Conservation (phyloP, 2,888 invertebrate genomes). For the Arge pagana region DNA sequence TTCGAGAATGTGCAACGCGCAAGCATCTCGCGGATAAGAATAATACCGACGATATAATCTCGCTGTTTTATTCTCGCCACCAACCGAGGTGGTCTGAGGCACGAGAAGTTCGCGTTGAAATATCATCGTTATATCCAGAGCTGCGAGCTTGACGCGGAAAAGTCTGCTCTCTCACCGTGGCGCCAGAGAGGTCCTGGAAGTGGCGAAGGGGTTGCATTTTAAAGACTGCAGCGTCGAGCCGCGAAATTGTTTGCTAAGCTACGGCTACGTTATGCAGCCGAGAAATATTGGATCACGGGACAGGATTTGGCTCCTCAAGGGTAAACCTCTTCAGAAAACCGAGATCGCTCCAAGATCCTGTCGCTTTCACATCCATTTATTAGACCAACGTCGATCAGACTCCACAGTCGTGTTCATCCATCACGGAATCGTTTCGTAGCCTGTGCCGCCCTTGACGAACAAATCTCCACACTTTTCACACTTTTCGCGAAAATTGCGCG, state of each 20-base stretch:
- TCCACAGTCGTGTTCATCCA: conserved; percentile 24
- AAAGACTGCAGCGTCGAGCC: conserved; percentile 40
- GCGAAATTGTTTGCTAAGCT: conserved; percentile 48
- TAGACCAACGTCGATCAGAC: conserved; percentile 34
- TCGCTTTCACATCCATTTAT: no score
- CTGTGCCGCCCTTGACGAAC: conserved; percentile 12
- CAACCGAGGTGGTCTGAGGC: no score
- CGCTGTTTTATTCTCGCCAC: conserved; percentile 42
- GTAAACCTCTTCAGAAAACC: no score
- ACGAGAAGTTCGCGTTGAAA: no score
- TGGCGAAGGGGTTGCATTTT: conserved; percentile 7
- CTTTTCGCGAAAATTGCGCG: no score
- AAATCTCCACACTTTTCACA: conserved; percentile 9
- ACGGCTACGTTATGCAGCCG: conserved; percentile 28
- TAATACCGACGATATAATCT: conserved; percentile 44
- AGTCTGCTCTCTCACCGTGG: no score
- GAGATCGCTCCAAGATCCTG: no score
- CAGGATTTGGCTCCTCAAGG: no score
- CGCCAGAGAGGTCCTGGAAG: not conserved
- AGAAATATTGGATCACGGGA: conserved; percentile 20
- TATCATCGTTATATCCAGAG: no score
- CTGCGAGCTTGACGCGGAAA: no score
- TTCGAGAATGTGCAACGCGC: conserved; percentile 36
- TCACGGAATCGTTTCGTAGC: conserved; percentile 25
- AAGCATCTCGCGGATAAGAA: conserved; percentile 38